Evolutionary conservation across 2,888 invertebrate species (phyloP), one percentile per base, ranked within the genome.

Genomic region (Trachelus iudaicus): DNA sequence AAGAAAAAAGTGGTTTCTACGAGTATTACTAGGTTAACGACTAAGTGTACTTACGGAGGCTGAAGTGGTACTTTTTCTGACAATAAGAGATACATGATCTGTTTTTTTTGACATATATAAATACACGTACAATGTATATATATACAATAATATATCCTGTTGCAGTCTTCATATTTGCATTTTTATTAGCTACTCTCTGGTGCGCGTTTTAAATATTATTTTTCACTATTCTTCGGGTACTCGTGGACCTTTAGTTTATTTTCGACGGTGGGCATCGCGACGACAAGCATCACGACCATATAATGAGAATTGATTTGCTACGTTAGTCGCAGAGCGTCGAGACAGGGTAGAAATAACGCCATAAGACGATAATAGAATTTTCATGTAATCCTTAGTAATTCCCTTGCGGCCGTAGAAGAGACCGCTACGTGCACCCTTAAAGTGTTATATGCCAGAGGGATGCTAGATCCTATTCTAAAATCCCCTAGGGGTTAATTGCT

Each of bases 401-500:
- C 90, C 90, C 91, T 84, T 85, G 91, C 84, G 90, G 90, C 89
- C 83, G 84, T 81, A 80, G 77, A 86, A 84, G 85, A 87, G 83
- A 84, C 84, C 33, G 71, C 71, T 34, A 56, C 56, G 56, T 56
- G 71, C 31, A 34, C 71, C 33, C 71, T 71, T 34, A 31, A 34
- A 71, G 71, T 33, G 33, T 31, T 34, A n/a, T 34, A 34, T 33
- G 71, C 31, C 31, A 34, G 31, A 76, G 35, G 69, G 68, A 77
- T 35, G 73, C 34, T 78, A 74, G 56, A 78, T 77, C 75, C 80
- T 82, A 85, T 85, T 86, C 89, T 88, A 86, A 86, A 89, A 91
- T 89, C 87, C 90, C 90, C 89, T 85, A 89, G 86, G 91, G 90
- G 89, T 90, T 91, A 91, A 91, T 91, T 91, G 91, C 85, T 85